Evolutionary conservation across 2,113 vertebrate genomes (phyloP), one percentile per base, ranked within the genome.

Genomic region (Ameiurus melas): DNA sequence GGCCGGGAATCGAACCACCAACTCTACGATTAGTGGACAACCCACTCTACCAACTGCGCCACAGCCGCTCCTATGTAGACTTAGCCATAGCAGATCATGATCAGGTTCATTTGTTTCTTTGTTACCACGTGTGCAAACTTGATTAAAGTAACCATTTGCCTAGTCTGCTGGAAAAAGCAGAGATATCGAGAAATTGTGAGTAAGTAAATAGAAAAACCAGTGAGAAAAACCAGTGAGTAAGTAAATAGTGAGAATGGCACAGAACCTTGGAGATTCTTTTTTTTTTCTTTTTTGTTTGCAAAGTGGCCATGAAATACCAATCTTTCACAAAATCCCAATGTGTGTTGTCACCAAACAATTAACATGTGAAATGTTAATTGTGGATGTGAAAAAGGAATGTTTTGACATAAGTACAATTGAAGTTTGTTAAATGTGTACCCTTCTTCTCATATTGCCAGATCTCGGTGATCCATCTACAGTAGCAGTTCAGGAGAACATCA

Each of bases 371-470:
- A n/a, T n/a, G n/a, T n/a, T n/a, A n/a, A n/a, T n/a, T n/a, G n/a
- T n/a, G 55, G 60, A 16, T 4, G 62, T 62, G 22, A 55, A 66
- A 30, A 53, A 27, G 3, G 22, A n/a, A 79, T 79, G 27, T 55
- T 55, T 55, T 79, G 33, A 79, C 47, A 12, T 13, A 79, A 17
- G 27, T 68, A 30, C 71, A 6, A 47, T 47, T n/a, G 30, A 1
- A n/a, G 22, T 82, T 80, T 81, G 57, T 51, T 89, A 10, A 33
- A 70, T 5, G 5, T 68, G 9, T 78, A 17, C 17, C 12, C 14
- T 25, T 4, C 39, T 87, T 73, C 55, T 87, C 4, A 66, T 88
- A 87, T 58, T 66, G 20, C 58, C 77, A 64, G 77, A 75, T 88
- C 8, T 85, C 7, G 33, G 55, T 82, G 86, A 47, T 66, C 2